Conservation (phyloP, 1,140 invertebrate genomes). For the Nasonia giraulti region DNA sequence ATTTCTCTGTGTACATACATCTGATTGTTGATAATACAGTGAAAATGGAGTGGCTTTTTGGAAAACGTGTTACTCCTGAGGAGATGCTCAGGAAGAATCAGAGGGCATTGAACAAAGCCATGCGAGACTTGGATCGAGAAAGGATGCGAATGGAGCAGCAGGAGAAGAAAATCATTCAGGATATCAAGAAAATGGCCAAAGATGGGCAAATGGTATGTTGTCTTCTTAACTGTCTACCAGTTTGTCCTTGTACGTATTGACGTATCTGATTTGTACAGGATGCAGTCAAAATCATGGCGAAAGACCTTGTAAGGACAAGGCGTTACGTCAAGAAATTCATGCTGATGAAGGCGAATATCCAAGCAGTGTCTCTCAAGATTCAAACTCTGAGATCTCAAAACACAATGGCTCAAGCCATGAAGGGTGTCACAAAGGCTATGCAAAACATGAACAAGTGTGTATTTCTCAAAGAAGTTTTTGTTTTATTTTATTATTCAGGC, state of each 20-base stretch:
- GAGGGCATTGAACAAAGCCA: constrained; percentile 98
- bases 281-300: constrained; percentile 99
- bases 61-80: constrained; percentile 95
- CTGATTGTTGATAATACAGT: background rate
- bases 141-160: constrained; percentile 97
- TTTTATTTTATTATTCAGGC: background rate
- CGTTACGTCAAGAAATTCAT: constrained; percentile 99
- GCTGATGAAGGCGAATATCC: constrained; percentile 99
- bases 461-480: constrained; percentile 12
- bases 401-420: constrained; percentile 99
- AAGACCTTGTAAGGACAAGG: constrained; percentile 97
- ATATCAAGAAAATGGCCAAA: constrained; percentile 99
- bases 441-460: constrained; percentile 94
- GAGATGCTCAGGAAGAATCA: constrained; percentile 99
- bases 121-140: constrained; percentile 97
- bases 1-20: background rate
- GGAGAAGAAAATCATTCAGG: constrained; percentile 98
- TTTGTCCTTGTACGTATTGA: background rate
- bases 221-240: background rate
- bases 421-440: constrained; percentile 99
- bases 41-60: constrained; percentile 97
- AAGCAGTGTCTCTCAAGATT: constrained; percentile 98
- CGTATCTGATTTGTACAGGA: constrained; percentile 79
- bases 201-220: constrained; percentile 95
- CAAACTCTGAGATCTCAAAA: constrained; percentile 98